Evolutionary conservation across 2,888 invertebrate species (phyloP).

Genomic region (Trissoscelio sp.): DNA sequence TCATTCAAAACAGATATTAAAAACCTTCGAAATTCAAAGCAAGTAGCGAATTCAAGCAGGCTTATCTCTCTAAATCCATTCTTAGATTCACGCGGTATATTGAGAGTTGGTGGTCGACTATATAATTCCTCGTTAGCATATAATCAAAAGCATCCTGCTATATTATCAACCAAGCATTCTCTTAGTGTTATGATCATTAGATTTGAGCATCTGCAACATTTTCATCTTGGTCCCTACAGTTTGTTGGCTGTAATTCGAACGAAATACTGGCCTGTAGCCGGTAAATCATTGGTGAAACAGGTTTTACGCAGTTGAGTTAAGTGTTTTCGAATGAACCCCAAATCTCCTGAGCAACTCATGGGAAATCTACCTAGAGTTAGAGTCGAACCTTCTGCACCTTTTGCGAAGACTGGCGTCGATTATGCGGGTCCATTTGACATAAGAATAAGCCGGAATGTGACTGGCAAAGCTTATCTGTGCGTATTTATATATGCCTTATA

Average conservation of each 20-base stretch:
- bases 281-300: not conserved
- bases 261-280: not conserved
- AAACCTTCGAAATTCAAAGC: no score
- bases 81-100: conserved; percentile 9
- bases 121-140: conserved; percentile 16
- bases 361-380: conserved; percentile 60
- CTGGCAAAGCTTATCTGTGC: conserved; percentile 65
- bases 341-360: conserved; percentile 10
- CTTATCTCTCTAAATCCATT: conserved; percentile 8
- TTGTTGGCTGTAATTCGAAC: conserved; percentile 6
- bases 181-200: conserved; percentile 35
- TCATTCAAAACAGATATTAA: conserved; percentile 1
- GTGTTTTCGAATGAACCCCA: not conserved
- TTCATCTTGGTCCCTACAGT: conserved; percentile 24
- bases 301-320: not conserved
- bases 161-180: conserved; percentile 44
- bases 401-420: conserved; percentile 63
- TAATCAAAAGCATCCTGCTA: conserved; percentile 31
- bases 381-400: conserved; percentile 65
- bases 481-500: no score
- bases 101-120: conserved; percentile 27
- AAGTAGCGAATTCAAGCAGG: not conserved
- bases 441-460: conserved; percentile 1
- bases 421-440: conserved; percentile 41
- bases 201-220: conserved; percentile 26